Base-by-base conservation (phyloP, 2,888 invertebrate genomes). In the Gandaritis pyraliata region DNA sequence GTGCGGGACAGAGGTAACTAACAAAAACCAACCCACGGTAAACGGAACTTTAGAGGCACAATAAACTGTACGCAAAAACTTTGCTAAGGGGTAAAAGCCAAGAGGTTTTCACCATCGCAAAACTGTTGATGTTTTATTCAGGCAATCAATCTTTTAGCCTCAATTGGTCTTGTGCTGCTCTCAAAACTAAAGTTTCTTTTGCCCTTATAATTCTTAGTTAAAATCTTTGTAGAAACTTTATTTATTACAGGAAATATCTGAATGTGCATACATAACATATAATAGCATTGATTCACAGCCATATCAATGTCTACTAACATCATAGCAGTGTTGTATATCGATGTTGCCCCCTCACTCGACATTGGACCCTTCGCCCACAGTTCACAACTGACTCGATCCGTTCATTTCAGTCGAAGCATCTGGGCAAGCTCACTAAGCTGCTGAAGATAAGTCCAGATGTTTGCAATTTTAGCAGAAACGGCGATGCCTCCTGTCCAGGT, bases 1-100 rank as follows among this genome's bases (percentile, higher is more conserved):
- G 29, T 52, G 86, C 85, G 92, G 68, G 94, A 95, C 81, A 93
- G 95, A 95, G 96, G 96, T 95, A 95, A 94, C 76, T 75, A 75
- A 76, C 65, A 58, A 7, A 11, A 3, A 16, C 62, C 57, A 62
- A 58, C 16, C 52, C 54, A 52, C n/a, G 53, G 46, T 43, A 61
- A 52, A 41, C 10, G 13, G 38, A 46, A 29, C 30, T 39, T 12
- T 39, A 43, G 36, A 15, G 15, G 16, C 11, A 33, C 23, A 23
- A 6, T 23, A 23, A 23, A 23, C 33, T 33, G 33, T 8, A 33
- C 33, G 33, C 33, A 33, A 10, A 2, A 33, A 33, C 33, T 33
- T 33, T 0, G 10, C 23, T 23, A 6, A 23, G 0, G 23, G 23
- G 1, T 23, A 6, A 6, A 23, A n/a, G n/a, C 23, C 23, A 0